Base-by-base conservation (phyloP, 37 sponge, comb jelly and placozoan species). In the Spongia lamella region DNA sequence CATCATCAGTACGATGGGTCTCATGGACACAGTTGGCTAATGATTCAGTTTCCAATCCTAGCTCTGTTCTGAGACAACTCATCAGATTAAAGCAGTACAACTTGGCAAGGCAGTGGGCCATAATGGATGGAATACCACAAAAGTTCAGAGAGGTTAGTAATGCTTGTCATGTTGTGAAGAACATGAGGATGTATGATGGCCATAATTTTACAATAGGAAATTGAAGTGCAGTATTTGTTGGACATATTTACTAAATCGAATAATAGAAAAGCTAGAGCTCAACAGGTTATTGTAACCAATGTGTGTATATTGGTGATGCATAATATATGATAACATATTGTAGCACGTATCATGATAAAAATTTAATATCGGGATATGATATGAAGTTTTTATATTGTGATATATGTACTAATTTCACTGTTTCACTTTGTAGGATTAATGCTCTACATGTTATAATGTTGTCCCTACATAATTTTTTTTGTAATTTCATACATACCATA, bases 191-290 rank as follows among this genome's bases (percentile, higher is more conserved):
- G 5, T 43, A 13, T 43, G 47, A 13, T 43, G 47, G 50, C 7
- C 29, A 27, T 65, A 56, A n/a, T 30, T 9, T 49, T 50, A 3
- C 11, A 35, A 13, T 65, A 76, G 77, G 77, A 68, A 59, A 87
- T 87, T 30, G 77, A 75, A 39, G 82, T 75, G 61, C 71, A 80
- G 3, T 81, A 81, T 38, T 25, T 87, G 61, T 77, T 67, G 68
- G 64, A 64, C 13, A 59, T 80, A 21, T 56, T 87, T 35, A 43
- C 47, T 43, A 9, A 43, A 43, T 43, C 47, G 9, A 43, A 43
- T 43, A 9, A 5, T 43, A 43, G 47, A 5, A 43, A 43, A 43
- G 47, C 47, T 43, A 43, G 47, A 43, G 47, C 47, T 9, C 47
- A 43, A 9, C 47, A 43, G 9, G 47, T 43, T 13, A 43, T 5